These are phyloP conservation scores for Lepus timidus DNA, from an alignment of 2,113 vertebrate species.

Conservation along the genomic window DNA sequence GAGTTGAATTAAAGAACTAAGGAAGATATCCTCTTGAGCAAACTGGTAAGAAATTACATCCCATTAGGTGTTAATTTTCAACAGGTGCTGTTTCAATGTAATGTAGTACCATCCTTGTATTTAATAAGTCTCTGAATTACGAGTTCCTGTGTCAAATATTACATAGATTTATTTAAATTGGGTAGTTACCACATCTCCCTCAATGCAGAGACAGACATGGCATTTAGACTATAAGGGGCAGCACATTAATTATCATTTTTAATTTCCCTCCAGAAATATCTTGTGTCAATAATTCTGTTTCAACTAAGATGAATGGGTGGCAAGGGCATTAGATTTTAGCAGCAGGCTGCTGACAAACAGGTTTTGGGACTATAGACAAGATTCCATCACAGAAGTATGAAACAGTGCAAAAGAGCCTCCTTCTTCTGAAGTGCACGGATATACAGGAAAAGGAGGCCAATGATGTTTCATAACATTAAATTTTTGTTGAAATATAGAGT, in stretches of 20 bases:
- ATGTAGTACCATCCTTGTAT: conserved; percentile 8
- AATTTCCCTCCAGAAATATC: conserved; percentile 74
- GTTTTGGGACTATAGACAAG: neutral
- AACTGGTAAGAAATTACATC: conserved; percentile 63
- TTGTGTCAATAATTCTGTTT: conserved; percentile 72
- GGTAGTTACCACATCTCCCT: neutral
- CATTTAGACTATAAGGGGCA: conserved; percentile 66
- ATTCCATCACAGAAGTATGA: neutral
- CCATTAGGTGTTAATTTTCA: conserved; percentile 71
- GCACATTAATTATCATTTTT: conserved; percentile 71
- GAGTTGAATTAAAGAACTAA: conserved; percentile 68
- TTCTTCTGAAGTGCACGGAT: neutral
- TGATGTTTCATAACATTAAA: neutral
- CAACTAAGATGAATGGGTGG: conserved; percentile 50
- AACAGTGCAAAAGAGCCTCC: neutral
- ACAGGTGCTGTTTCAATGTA: conserved; percentile 61
- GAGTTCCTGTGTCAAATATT: conserved; percentile 59
- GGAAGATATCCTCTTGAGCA: conserved; percentile 45
- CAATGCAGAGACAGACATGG: conserved; percentile 28
- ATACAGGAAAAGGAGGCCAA: neutral
- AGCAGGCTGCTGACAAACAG: conserved; percentile 32
- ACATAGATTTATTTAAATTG: conserved; percentile 51
- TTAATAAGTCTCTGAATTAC: conserved; percentile 65
- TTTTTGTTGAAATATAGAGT: neutral
- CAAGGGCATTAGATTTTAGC: conserved; percentile 40